phyloP scores from a whole-genome alignment of 2,797 vertebrate species.

The Acrossocheilus wenchowensis region DNA sequence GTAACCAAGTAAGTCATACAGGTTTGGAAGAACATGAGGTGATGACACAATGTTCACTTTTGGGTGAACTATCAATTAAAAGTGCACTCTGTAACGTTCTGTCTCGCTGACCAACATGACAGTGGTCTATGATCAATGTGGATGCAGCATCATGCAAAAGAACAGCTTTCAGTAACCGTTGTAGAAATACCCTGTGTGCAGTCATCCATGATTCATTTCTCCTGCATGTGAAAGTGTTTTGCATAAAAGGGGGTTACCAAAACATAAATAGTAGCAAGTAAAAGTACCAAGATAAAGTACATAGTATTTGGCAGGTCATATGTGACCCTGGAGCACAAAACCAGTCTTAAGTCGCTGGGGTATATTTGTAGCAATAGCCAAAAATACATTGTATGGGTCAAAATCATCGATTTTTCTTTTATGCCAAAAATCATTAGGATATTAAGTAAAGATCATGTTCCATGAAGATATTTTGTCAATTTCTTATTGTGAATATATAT shows the following conservation, averaged over 20 bases:
- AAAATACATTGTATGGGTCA: background rate
- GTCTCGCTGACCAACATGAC: background rate
- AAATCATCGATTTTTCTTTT: background rate
- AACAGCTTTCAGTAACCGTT: background rate
- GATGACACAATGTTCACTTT: background rate
- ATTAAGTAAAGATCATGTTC: too few relatives aligned
- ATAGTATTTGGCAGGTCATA: background rate
- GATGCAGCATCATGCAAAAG: background rate
- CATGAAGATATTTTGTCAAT: too few relatives aligned
- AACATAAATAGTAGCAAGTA: background rate
- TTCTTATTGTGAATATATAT: background rate
- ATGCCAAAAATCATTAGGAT: background rate
- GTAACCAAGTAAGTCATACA: background rate
- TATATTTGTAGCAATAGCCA: background rate
- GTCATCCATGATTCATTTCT: constrained; percentile 4
- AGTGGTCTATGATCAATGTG: background rate
- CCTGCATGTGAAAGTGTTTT: background rate
- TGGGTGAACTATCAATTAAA: background rate
- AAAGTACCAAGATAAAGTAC: background rate
- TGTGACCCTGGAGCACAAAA: background rate
- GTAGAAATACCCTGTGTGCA: background rate
- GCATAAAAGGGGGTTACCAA: background rate
- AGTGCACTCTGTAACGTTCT: background rate
- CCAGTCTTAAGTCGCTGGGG: background rate
- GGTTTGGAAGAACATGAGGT: background rate